These are phyloP conservation scores for Oscheius sp. DNA, from an alignment of 2,888 invertebrate species.

Conservation along the genomic window DNA sequence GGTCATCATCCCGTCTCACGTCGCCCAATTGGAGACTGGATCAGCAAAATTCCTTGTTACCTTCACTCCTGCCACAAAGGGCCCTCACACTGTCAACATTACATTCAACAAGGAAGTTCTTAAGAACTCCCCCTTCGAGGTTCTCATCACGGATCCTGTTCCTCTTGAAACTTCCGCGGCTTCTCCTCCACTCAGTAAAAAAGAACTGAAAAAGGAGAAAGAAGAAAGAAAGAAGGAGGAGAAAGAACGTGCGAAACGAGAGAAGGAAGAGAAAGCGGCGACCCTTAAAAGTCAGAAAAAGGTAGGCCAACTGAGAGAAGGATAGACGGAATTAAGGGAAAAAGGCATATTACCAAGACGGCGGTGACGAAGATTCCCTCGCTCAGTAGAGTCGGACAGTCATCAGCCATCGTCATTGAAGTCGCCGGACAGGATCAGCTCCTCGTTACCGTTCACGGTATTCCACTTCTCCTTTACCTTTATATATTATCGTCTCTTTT, in stretches of 20 bases:
- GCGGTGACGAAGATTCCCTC: conserved; percentile 64
- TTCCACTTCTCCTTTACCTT: neutral
- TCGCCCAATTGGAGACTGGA: conserved; percentile 68
- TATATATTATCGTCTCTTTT: too few relatives aligned
- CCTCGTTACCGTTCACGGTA: conserved; percentile 61
- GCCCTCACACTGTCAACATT: conserved; percentile 93
- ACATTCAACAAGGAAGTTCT: conserved; percentile 89
- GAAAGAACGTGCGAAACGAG: conserved; percentile 61
- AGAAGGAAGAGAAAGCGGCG: conserved; percentile 60
- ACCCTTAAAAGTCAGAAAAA: conserved; percentile 54
- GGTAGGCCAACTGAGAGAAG: conserved; percentile 11
- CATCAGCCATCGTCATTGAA: conserved; percentile 58
- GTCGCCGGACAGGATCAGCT: conserved; percentile 58
- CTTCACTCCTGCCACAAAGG: conserved; percentile 91
- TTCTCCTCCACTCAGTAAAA: conserved; percentile 49
- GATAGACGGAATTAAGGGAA: conserved; percentile 36
- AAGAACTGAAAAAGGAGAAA: conserved; percentile 53
- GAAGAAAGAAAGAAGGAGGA: conserved; percentile 56
- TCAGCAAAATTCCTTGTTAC: conserved; percentile 82
- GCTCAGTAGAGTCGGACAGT: conserved; percentile 63
- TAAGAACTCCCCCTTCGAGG: conserved; percentile 79
- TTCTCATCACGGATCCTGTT: conserved; percentile 75
- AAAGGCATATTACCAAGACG: conserved; percentile 47
- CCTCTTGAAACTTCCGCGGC: conserved; percentile 34
- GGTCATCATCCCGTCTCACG: conserved; percentile 76